Evolutionary conservation across 2,113 vertebrate genomes (phyloP), one percentile per base, ranked within the genome.

Genomic region (Grantiella picta): DNA sequence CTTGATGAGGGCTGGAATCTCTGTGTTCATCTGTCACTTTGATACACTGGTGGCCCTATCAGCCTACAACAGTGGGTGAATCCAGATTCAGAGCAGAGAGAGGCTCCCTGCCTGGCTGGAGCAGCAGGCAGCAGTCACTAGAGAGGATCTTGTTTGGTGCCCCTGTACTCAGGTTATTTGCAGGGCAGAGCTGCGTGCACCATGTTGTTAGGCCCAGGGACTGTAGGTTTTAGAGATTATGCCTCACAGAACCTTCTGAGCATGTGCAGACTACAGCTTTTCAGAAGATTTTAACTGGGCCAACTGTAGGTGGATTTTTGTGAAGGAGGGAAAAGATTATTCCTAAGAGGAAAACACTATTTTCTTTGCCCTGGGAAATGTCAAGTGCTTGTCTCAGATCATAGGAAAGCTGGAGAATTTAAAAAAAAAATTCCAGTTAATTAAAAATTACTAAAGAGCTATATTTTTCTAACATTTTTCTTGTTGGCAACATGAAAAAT

Each of bases 271-370:
- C 12, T 56, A 23, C n/a, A 84, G 83, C 44, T 89, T 94, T 82
- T 42, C 61, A 82, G 83, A 49, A 84, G 83, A 57, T 87, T 94
- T 94, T 86, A 96, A 94, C 64, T 94, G 92, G 94, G 89, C 89
- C 91, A 82, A 52, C 89, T 95, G 92, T 96, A 94, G 95, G 89
- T 97, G 92, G 91, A 72, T 94, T 92, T 94, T 82, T 57, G 35
- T 94, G 89, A 86, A 94, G 83, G 86, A 96, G 73, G 72, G 59
- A 56, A 86, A 90, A 86, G 47, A 38, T 59, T 79, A 61, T 86
- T 91, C 80, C 73, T 89, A 68, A 82, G 89, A 94, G 86, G 73
- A 84, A 89, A 89, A 75, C 31, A 23, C 23, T 81, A n/a, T 61
- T 71, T 92, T 84, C 53, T 79, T 92, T 92, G 86, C 86, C 73